Evolutionary conservation across 2,888 invertebrate species (phyloP).

Genomic region (Aphodius granarius): DNA sequence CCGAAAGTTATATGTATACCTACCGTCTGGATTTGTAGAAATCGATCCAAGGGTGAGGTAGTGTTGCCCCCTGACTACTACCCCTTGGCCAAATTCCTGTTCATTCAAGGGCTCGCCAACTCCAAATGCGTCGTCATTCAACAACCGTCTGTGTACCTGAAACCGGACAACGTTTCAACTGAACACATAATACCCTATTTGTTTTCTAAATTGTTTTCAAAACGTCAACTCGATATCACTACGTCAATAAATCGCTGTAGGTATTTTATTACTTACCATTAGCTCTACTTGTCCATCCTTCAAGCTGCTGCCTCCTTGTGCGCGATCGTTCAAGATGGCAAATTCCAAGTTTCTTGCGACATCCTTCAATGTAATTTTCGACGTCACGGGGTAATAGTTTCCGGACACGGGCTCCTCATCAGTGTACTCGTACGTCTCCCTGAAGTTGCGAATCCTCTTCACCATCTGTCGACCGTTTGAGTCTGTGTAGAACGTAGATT

Average conservation of each 20-base stretch:
- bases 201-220: neutral
- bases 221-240: too few species aligned
- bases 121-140: slow-evolving; percentile 72
- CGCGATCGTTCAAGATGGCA: slow-evolving; percentile 68
- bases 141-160: slow-evolving; percentile 67
- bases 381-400: slow-evolving; percentile 91
- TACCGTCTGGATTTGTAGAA: slow-evolving; percentile 11
- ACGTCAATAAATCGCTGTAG: too few species aligned
- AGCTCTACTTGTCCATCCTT: slow-evolving; percentile 71
- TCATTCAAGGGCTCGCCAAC: slow-evolving; percentile 74
- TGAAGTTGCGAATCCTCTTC: slow-evolving; percentile 64
- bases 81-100: slow-evolving; percentile 57
- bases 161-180: neutral
- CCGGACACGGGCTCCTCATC: slow-evolving; percentile 73
- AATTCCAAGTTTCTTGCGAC: slow-evolving; percentile 47
- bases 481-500: slow-evolving; percentile 82
- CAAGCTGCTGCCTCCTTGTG: slow-evolving; percentile 78
- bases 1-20: neutral
- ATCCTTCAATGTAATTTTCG: slow-evolving; percentile 72
- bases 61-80: slow-evolving; percentile 61
- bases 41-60: slow-evolving; percentile 43
- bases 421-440: slow-evolving; percentile 72
- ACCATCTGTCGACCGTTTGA: slow-evolving; percentile 88
- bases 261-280: slow-evolving; percentile 60
- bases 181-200: neutral